phyloP scores from a whole-genome alignment of 2,797 vertebrate species.

The Potorous gilbertii region DNA sequence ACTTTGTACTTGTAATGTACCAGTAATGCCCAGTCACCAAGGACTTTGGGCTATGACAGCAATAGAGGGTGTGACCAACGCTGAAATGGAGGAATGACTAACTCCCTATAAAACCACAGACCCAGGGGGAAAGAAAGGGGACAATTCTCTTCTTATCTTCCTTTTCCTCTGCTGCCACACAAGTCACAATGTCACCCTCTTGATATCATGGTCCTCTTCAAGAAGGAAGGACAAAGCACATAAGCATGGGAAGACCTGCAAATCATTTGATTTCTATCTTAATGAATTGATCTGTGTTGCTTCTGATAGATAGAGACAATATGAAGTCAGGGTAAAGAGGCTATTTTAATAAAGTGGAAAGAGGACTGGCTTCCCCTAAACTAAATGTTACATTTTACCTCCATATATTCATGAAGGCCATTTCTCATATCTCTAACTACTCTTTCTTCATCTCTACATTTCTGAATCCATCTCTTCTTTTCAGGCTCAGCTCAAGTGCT shows the following conservation, averaged over 20 bases:
- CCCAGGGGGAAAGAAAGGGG: not conserved
- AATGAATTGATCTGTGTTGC: not conserved
- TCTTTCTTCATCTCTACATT: not conserved
- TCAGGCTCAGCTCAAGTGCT: not conserved
- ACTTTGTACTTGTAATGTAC: too few relatives aligned
- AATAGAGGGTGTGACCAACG: conserved; percentile 35
- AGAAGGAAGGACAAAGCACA: too few relatives aligned
- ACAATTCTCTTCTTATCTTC: not conserved
- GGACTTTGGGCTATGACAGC: not conserved
- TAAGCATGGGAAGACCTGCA: not conserved
- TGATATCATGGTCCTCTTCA: too few relatives aligned
- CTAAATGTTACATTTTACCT: not conserved
- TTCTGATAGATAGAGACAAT: not conserved
- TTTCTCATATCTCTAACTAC: not conserved
- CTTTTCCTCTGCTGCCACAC: not conserved
- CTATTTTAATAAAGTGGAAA: not conserved
- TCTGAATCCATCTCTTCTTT: not conserved
- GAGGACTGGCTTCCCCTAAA: not conserved
- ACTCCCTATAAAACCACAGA: conserved; percentile 58
- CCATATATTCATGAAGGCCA: not conserved
- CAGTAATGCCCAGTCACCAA: not conserved
- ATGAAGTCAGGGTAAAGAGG: not conserved
- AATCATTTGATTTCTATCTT: not conserved
- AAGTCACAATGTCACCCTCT: too few relatives aligned
- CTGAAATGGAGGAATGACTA: conserved; percentile 62